A percentile compares a stretch with the other conserved stretches of the same genome.
phyloP scores from a whole-genome alignment of 2,888 invertebrate genomes.

The Capitulum mitella region DNA sequence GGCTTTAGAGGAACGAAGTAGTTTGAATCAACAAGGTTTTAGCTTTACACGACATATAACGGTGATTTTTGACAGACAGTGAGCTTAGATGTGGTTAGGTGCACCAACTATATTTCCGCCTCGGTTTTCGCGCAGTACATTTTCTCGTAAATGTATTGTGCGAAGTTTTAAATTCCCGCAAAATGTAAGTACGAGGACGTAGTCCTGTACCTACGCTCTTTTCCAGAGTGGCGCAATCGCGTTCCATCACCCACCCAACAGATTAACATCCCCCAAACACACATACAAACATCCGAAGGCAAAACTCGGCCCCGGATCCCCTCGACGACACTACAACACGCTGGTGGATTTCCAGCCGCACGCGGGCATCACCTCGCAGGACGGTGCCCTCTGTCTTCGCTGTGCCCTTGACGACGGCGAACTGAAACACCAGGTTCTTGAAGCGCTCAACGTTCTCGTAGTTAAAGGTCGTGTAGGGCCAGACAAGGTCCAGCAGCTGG shows the following conservation, averaged over 20 bases:
- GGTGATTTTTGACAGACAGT: neutral
- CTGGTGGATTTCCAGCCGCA: neutral
- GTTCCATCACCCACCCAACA: too few species aligned
- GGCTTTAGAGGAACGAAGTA: too few species aligned
- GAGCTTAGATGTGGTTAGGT: too few species aligned
- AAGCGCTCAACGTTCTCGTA: constrained; percentile 30
- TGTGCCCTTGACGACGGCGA: constrained; percentile 21
- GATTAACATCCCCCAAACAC: too few species aligned
- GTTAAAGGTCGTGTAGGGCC: constrained; percentile 28
- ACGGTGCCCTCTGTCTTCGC: neutral
- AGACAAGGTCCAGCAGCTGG: constrained; percentile 26
- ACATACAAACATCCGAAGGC: too few species aligned
- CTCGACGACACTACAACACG: neutral
- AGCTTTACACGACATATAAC: constrained; percentile 11
- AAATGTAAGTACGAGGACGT: too few species aligned
- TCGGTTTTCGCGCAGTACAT: too few species aligned
- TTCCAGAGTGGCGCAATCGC: neutral
- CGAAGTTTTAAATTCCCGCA: too few species aligned
- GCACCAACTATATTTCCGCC: too few species aligned
- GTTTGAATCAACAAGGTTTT: neutral
- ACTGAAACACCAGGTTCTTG: constrained; percentile 30
- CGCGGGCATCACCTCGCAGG: neutral
- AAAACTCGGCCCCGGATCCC: neutral
- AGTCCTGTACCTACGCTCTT: neutral
- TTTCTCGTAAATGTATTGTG: too few species aligned